Conservation (phyloP, 2,797 vertebrate species). For the Tangara arthus region DNA sequence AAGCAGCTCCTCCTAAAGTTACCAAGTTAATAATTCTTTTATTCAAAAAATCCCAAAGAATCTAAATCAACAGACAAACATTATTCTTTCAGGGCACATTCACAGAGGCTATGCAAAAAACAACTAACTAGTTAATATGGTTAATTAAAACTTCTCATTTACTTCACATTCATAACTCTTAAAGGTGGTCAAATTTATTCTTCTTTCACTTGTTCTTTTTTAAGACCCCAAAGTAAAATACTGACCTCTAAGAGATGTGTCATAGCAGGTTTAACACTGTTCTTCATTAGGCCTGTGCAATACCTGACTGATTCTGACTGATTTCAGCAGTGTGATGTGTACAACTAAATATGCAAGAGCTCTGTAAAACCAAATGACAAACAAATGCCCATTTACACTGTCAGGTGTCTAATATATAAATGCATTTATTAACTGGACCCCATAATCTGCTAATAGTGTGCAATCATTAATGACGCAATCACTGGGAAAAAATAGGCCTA, state of each 20-base stretch:
- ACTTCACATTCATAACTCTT: background rate
- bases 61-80: background rate
- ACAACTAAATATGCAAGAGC: rapidly evolving
- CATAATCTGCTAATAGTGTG: background rate
- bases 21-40: background rate
- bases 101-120: background rate
- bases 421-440: background rate
- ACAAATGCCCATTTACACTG: background rate
- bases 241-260: background rate
- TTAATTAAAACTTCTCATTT: background rate
- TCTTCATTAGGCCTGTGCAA: background rate
- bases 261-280: background rate
- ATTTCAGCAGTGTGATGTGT: background rate
- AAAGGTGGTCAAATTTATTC: background rate
- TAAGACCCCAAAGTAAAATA: background rate
- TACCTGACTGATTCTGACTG: background rate
- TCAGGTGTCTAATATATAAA: background rate
- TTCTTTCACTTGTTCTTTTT: background rate
- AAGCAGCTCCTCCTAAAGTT: background rate
- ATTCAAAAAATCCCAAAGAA: background rate
- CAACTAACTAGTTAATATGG: background rate
- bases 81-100: background rate
- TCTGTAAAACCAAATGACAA: background rate
- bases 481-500: background rate
- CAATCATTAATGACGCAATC: background rate